Evolutionary conservation across 1,140 invertebrate genomes (phyloP).

Genomic region (Drosophila kohkoa): DNA sequence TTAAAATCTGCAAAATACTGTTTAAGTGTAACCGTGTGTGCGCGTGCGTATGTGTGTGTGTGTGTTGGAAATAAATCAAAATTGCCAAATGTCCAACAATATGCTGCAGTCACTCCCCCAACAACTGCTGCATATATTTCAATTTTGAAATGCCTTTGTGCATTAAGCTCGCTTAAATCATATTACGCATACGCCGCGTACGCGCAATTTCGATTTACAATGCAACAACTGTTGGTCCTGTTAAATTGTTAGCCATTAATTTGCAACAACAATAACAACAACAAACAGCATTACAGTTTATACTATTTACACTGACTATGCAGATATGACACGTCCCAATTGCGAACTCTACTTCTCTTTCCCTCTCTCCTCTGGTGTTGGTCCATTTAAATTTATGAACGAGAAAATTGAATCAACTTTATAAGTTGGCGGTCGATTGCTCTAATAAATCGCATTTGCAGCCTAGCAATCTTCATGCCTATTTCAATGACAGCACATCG

Average conservation of each 20-base stretch:
- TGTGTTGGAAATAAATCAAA: slow-evolving; percentile 72
- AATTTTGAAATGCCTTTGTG: slow-evolving; percentile 80
- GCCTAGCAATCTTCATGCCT: slow-evolving; percentile 17
- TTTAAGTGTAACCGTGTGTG: neutral
- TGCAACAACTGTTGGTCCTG: slow-evolving; percentile 31
- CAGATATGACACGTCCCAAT: slow-evolving; percentile 25
- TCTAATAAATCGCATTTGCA: slow-evolving; percentile 15
- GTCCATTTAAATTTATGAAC: slow-evolving; percentile 22
- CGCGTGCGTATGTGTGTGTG: slow-evolving; percentile 1
- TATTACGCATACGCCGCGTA: slow-evolving; percentile 76
- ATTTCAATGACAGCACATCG: slow-evolving; percentile 12
- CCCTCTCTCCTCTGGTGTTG: neutral
- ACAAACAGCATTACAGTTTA: neutral
- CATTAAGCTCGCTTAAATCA: slow-evolving; percentile 78
- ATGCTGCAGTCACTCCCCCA: slow-evolving; percentile 17
- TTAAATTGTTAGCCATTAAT: slow-evolving; percentile 75
- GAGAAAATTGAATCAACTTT: slow-evolving; percentile 20
- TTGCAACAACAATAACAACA: slow-evolving; percentile 49
- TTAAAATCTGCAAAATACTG: slow-evolving; percentile 47
- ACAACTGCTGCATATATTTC: slow-evolving; percentile 55
- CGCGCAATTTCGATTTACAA: slow-evolving; percentile 33
- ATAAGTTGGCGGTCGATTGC: slow-evolving; percentile 17
- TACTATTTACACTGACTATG: slow-evolving; percentile 21
- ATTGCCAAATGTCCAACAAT: slow-evolving; percentile 70
- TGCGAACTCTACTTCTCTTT: neutral